Evolutionary conservation across 2,888 invertebrate genomes (phyloP), one percentile per base, ranked within the genome.

Genomic region (Pachydiplax longipennis): DNA sequence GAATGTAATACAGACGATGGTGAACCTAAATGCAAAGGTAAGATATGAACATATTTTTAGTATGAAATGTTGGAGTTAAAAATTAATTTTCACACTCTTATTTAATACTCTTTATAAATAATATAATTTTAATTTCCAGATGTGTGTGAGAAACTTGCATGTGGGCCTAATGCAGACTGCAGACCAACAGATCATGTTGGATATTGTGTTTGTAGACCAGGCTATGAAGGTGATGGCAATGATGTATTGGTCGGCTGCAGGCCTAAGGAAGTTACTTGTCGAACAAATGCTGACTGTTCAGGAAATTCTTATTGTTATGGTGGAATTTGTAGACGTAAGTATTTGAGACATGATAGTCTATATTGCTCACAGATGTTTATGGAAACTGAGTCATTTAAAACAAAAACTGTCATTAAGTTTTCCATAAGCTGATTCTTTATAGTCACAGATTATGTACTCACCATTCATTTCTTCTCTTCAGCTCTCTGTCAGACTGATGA

Each of bases 111-210:
- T 44, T n/a, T 22, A 22, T 37, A 31, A n/a, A 58, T 31, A 25
- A n/a, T 83, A 22, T 83, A 4, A 18, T 31, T n/a, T 22, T 40
- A 22, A 53, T 83, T 91, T 94, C 94, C 92, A 95, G 97, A 97
- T 94, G 97, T 97, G 53, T 98, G 98, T 93, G 96, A 97, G 92
- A 96, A 95, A 92, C 95, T 96, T 0, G 95, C 95, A 91, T 98
- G 98, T 94, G 98, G 98, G 91, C 95, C 96, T 4, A 98, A 98
- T 94, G 96, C 98, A 48, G 97, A 98, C 93, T 98, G 98, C 93
- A 93, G 96, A 91, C 96, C 97, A 91, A 94, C 95, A 91, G 96
- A 97, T 93, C 98, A 98, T 93, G 95, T 95, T 65, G 97, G 96
- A 22, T 95, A 96, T 92, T 98, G 98, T 93, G 96, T 96, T 92